Evolutionary conservation across 2,888 invertebrate species (phyloP), one percentile per base, ranked within the genome.

Genomic region (Drosophila falleni): DNA sequence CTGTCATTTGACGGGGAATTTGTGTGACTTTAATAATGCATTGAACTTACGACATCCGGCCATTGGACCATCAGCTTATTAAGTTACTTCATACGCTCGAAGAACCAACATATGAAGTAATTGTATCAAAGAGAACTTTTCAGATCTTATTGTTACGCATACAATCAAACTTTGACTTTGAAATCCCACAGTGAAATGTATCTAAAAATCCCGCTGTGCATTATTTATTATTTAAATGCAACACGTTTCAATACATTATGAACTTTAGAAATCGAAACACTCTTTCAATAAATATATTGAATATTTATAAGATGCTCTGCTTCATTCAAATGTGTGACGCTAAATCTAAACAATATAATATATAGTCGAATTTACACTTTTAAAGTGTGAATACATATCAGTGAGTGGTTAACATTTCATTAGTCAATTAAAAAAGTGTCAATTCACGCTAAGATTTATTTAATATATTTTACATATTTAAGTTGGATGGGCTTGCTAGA

Each of bases 221-320:
- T 44, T 23, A 44, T 44, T 44, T 19, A 10, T 39, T 29, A 47
- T 9, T 42, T n/a, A 19, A 41, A 31, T 33, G 16, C 16, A 49
- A 1, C 16, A 37, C 4, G 6, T 29, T 37, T 51, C 19, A 15
- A 33, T 35, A 8, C 8, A 44, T 44, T 13, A 23, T n/a, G 2
- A n/a, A 44, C 44, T 26, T n/a, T 44, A 26, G 13, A 44, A n/a
- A 44, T n/a, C 44, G 26, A 44, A 44, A 13, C 4, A 44, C 23
- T 26, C 44, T 44, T 13, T 19, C n/a, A 15, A 51, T 26, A 5
- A 37, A 37, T 15, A 15, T 39, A 26, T 49, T 76, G 64, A 79
- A 76, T 80, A 80, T 79, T 78, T 67, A 76, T 79, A 41, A 54
- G 42, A 13, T 31, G 41, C 37, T 31, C 51, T 39, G 41, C 16